Base-by-base conservation (phyloP, 1,140 invertebrate species). In the Tyrophagus putrescentiae region DNA sequence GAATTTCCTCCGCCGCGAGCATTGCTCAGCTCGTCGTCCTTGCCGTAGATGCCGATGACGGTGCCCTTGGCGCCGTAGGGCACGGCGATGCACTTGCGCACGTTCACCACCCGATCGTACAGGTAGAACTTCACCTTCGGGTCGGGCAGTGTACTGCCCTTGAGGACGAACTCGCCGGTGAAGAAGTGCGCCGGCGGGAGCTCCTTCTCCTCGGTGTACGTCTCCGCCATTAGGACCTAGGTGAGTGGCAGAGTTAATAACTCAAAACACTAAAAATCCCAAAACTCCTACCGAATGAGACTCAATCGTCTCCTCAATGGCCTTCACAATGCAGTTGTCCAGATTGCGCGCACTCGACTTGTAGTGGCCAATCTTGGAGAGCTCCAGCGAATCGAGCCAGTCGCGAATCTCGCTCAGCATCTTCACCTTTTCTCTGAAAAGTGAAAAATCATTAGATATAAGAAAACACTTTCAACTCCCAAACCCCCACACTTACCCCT, bases 1-100 rank as follows among this genome's bases (percentile, higher is more conserved):
- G 25, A 45, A 48, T 4, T 29, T 31, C n/a, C n/a, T n/a, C n/a
- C n/a, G n/a, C n/a, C n/a, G 44, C 21, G 13, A 31, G 11, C n/a
- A 39, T 33, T 53, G 29, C 36, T 44, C 18, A 34, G 32, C 3
- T 63, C 25, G 11, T 21, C 42, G 31, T 53, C 28, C 23, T 60
- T 31, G 18, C 27, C 44, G 34, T 62, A 59, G 48, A 76, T 71
- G 29, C 82, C 85, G 21, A 88, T 80, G 0, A 95, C 76, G 0
- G 85, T 92, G 33, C 90, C 91, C 65, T 79, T 80, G 0, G 79
- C 74, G 4, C 88, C 90, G 16, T 87, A 71, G 0, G 89, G 88
- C 7, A 90, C 85, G 1, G 79, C 78, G 65, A 81, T 84, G 48
- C 79, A 78, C 44, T 80, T 77, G 33, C 82, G 76, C 0, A 85